A percentile compares a stretch with the other conserved stretches of the same genome.
Evolutionary conservation across 2,888 invertebrate genomes (phyloP).

Genomic region (Polydrusus cervinus): DNA sequence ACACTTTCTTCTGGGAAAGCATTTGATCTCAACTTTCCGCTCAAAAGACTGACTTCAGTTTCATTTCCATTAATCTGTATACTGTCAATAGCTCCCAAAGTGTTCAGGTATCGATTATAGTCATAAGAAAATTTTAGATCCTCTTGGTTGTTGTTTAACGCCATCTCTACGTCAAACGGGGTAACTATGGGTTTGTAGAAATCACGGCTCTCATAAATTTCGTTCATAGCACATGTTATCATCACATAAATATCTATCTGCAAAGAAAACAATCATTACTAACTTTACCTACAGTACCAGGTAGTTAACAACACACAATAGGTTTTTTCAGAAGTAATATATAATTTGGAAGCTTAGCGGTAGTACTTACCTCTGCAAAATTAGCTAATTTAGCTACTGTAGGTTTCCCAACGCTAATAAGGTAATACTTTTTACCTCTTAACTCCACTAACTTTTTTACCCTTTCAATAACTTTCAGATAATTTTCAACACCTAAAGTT

Average conservation of each 20-base stretch:
- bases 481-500: constrained; percentile 89
- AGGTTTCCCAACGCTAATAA: constrained; percentile 94
- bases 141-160: constrained; percentile 75
- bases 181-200: constrained; percentile 93
- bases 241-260: constrained; percentile 94
- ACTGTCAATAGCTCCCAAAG: constrained; percentile 49
- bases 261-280: constrained; percentile 56
- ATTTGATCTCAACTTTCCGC: constrained; percentile 75
- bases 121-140: constrained; percentile 73
- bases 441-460: constrained; percentile 82
- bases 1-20: constrained; percentile 19
- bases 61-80: constrained; percentile 55
- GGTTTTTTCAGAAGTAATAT: too few relatives aligned
- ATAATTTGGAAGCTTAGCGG: too few relatives aligned
- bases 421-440: constrained; percentile 90
- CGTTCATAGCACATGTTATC: constrained; percentile 93
- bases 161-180: constrained; percentile 93
- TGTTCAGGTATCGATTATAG: constrained; percentile 79
- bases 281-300: too few relatives aligned
- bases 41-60: constrained; percentile 83
- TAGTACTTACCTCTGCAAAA: constrained; percentile 82
- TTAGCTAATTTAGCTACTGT: constrained; percentile 97
- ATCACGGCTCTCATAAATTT: constrained; percentile 87
- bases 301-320: neutral
- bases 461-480: constrained; percentile 82